Percentiles rank a stretch among this genome's conserved stretches.
phyloP scores from a whole-genome alignment of 2,888 invertebrate genomes.

The Tenthredo mesomela region DNA sequence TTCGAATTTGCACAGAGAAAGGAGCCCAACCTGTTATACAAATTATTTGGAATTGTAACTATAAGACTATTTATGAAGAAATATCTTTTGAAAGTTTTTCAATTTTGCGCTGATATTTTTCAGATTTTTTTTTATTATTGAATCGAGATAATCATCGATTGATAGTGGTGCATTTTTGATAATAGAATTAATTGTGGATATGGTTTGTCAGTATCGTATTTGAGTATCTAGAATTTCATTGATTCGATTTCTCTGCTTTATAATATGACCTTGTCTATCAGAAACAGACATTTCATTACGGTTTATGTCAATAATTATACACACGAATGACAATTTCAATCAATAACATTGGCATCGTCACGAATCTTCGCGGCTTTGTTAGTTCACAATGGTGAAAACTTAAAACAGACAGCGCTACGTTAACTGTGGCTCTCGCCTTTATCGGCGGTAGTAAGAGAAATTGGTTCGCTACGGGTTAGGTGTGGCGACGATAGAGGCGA shows the following conservation, averaged over 20 bases:
- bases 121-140: neutral
- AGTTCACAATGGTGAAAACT: neutral
- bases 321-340: neutral
- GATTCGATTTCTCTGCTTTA: neutral
- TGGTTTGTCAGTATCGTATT: neutral
- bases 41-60: neutral
- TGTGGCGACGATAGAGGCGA: too few relatives aligned
- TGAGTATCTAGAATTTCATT: neutral
- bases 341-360: neutral
- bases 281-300: neutral
- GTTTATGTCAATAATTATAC: neutral
- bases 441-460: too few relatives aligned
- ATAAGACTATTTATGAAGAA: neutral
- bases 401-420: neutral
- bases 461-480: too few relatives aligned
- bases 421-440: too few relatives aligned
- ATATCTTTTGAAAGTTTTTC: neutral
- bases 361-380: neutral
- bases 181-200: neutral
- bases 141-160: neutral
- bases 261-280: neutral
- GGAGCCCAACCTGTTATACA: neutral
- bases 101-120: neutral
- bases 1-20: neutral
- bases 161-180: neutral